These are phyloP conservation scores for Oasisia sp. DNA, from an alignment of 2,888 invertebrate genomes.

Conservation along the genomic window DNA sequence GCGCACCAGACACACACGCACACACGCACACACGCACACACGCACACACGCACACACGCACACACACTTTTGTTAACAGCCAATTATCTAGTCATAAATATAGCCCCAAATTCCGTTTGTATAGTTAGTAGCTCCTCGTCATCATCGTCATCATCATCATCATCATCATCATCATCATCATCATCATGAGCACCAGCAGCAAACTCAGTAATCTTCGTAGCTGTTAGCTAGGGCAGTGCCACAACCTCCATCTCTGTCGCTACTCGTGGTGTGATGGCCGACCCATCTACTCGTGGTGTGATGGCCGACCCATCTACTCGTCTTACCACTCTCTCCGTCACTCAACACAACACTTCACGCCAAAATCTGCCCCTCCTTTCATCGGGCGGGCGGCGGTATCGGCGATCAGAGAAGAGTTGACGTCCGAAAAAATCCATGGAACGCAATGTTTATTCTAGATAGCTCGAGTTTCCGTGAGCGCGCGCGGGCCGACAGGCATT, in stretches of 20 bases:
- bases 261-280: not conserved
- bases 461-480: not conserved
- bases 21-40: not conserved
- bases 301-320: not conserved
- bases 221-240: not conserved
- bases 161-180: too few species aligned
- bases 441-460: not conserved
- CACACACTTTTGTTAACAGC: not conserved
- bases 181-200: too few species aligned
- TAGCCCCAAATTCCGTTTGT: not conserved
- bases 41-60: not conserved
- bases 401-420: not conserved
- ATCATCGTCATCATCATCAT: too few species aligned
- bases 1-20: not conserved
- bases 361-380: not conserved
- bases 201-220: too few species aligned
- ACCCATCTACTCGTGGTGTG: not conserved
- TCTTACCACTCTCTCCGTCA: not conserved
- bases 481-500: not conserved
- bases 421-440: not conserved
- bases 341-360: conserved; percentile 5
- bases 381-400: not conserved
- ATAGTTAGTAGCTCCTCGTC: too few species aligned
- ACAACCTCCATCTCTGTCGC: not conserved
- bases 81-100: not conserved